A percentile compares a stretch with the other conserved stretches of the same genome.
phyloP scores from a whole-genome alignment of 2,797 vertebrate genomes.

The Semotilus atromaculatus region DNA sequence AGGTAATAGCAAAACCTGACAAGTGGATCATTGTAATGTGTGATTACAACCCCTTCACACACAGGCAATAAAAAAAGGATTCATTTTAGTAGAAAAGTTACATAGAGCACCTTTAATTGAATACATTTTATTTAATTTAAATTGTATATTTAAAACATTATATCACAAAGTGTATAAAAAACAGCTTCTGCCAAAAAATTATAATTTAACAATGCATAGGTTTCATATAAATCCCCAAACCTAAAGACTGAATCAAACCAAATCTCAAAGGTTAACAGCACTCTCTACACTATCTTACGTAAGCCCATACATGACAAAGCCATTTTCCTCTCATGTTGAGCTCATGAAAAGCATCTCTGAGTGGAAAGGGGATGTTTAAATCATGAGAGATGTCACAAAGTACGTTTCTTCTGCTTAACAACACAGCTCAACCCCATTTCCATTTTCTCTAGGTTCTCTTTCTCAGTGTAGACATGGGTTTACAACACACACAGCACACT shows the following conservation, averaged over 20 bases:
- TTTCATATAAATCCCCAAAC: conserved; percentile 24
- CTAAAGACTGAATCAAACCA: conserved; percentile 4
- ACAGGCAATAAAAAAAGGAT: too few species aligned
- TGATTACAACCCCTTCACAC: too few species aligned
- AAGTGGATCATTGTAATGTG: too few species aligned
- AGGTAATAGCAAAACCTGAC: too few species aligned
- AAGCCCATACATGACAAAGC: conserved; percentile 36
- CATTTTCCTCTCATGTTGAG: conserved; percentile 35
- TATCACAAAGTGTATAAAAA: not conserved
- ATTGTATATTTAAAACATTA: not conserved
- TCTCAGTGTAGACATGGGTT: conserved; percentile 21
- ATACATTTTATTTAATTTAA: not conserved
- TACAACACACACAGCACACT: conserved; percentile 16
- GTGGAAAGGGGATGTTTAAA: conserved; percentile 42
- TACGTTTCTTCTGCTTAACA: conserved; percentile 38
- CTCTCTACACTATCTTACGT: conserved; percentile 7
- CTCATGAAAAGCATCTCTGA: conserved; percentile 19
- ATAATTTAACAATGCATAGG: not conserved
- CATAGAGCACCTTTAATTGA: too few species aligned
- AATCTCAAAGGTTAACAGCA: conserved; percentile 3
- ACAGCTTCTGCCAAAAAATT: not conserved
- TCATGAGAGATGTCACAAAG: conserved; percentile 43
- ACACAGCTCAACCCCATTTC: conserved; percentile 35
- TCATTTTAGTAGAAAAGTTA: too few species aligned
- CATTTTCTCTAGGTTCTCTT: conserved; percentile 31